phyloP scores from a whole-genome alignment of 2,113 vertebrate species.

The Chaetodon auriga region DNA sequence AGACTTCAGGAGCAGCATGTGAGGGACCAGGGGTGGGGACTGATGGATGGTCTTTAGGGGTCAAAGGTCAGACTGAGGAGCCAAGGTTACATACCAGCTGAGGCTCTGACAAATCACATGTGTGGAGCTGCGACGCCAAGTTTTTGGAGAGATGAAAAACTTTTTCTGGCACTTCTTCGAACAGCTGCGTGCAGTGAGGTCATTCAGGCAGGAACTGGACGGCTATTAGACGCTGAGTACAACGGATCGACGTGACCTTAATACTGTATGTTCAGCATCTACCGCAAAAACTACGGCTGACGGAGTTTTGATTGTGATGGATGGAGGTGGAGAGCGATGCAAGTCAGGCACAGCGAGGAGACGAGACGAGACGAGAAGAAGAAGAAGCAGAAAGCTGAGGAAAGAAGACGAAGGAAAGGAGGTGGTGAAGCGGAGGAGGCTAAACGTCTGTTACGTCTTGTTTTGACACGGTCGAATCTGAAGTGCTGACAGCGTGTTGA shows the following conservation, averaged over 20 bases:
- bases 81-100: constrained; percentile 61
- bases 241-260: constrained; percentile 32
- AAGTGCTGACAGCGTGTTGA: constrained; percentile 40
- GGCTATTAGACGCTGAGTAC: constrained; percentile 19
- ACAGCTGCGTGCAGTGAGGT: constrained; percentile 55
- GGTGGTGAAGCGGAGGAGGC: background rate
- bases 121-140: background rate
- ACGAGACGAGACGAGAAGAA: background rate
- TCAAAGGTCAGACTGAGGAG: constrained; percentile 53
- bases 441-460: constrained; percentile 34
- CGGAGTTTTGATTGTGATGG: constrained; percentile 26
- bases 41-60: constrained; percentile 21
- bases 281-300: background rate
- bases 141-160: constrained; percentile 9
- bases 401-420: background rate
- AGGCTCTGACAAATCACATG: constrained; percentile 48
- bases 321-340: constrained; percentile 20
- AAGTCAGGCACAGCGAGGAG: background rate
- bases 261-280: constrained; percentile 20
- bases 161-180: constrained; percentile 38
- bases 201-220: constrained; percentile 45
- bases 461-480: constrained; percentile 50
- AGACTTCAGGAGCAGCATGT: constrained; percentile 2
- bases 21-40: background rate
- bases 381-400: constrained; percentile 5